Base-by-base conservation (phyloP, 2,113 vertebrate genomes). In the Chionomys nivalis region DNA sequence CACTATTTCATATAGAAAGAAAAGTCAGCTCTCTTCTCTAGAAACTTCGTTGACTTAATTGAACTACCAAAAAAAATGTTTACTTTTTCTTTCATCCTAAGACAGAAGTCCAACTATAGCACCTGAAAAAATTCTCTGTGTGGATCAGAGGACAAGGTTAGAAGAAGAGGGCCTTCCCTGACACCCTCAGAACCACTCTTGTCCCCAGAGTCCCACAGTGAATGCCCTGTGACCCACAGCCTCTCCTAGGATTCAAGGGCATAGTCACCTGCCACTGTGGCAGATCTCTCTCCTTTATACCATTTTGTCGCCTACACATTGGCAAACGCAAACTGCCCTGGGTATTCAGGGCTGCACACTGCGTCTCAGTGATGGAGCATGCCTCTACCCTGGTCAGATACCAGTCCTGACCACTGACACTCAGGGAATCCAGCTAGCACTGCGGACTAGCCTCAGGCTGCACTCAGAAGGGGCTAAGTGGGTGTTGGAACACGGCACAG, bases 191-290 rank as follows among this genome's bases (percentile, higher is more conserved):
- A 26, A 39, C 24, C 1, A 7, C 52, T 42, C 31, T 39, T 86
- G 58, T 24, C 36, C 36, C 49, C 0, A 0, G 9, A 63, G 44
- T 36, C 47, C 16, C 2, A 12, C 0, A 3, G 14, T 0, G 0
- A 2, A 73, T 17, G 36, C 4, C 26, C 28, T 36, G 26, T 1
- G 5, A 3, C 3, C 81, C 36, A 12, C 36, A 39, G 47, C 47
- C 17, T 7, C 16, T 31, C 11, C 44, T 49, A 9, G 13, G 3
- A 3, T 21, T 3, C 44, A 24, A 31, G 78, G 86, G 33, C 73
- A 58, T 10, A 1, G 0, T 1, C n/a, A 44, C 33, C 11, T 10
- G 26, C 44, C 11, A 19, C 19, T 3, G 24, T 8, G 2, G 5
- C 19, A 70, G 26, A 33, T 24, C 10, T n/a, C 31, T 49, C 24